Evolutionary conservation across 2,888 invertebrate genomes (phyloP), one percentile per base, ranked within the genome.

Genomic region (Timema podura): DNA sequence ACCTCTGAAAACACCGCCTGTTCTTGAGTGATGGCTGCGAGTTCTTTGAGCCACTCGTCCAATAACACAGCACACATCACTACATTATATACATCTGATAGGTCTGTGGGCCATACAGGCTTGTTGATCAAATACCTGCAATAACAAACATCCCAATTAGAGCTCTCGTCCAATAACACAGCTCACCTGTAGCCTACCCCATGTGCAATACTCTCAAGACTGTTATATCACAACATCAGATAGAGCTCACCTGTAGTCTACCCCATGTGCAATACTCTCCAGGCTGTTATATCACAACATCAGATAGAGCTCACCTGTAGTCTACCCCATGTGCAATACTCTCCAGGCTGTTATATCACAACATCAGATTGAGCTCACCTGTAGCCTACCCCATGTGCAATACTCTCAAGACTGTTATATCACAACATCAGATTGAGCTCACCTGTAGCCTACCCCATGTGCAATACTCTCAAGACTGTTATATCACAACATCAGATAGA

Each of bases 11-110:
- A 70, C 51, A 86, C 81, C 45, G 93, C 90, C 80, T 98, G 98
- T 81, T 98, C 98, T 80, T 96, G 94, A 73, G 95, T 91, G 70
- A 98, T 86, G 13, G 98, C 95, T 0, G 98, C 93, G 72, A 98
- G 83, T 82, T 98, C 97, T 80, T 96, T 96, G 0, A 96, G 85
- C 92, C 98, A 96, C 80, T 98, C 98, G 78, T 96, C 95, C 72
- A 98, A 83, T 64, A 98, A 83, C 7, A 98, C 91, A 2, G 96
- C 95, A 78, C 92, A 91, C 73, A 92, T 83, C 0, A 92, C 90
- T 64, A 89, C 84, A 77, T 89, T 88, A 74, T 88, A 85, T 64
- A 85, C 80, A 57, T 73, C 73, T 47, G 68, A 51, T 65, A 64
- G 67, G 49, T 70, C 69, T 6, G 49, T 46, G 48, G 66, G 57